Evolutionary conservation across 2,113 vertebrate species (phyloP), one percentile per base, ranked within the genome.

Genomic region (Procavia capensis): DNA sequence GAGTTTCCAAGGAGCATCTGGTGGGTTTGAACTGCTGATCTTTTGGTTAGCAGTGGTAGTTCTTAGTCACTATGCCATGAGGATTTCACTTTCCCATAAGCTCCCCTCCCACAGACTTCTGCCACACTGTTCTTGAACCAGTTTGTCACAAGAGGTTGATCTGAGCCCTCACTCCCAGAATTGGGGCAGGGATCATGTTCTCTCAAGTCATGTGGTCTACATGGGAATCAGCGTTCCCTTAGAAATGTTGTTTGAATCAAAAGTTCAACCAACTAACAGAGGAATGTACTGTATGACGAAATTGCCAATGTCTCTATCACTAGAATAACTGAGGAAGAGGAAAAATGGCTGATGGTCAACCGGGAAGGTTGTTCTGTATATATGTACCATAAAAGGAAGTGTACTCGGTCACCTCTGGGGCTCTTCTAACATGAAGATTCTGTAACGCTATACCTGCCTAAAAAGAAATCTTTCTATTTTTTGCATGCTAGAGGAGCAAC

Each of bases 211-310:
- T 5, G 3, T 17, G 17, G 22, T 66, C 64, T 10, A 5, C 6
- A 11, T 3, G 59, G 34, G 68, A 24, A 5, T 36, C 13, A 4
- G 4, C 4, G 0, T 54, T 16, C 59, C 83, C 61, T 7, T 6
- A 24, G 36, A n/a, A 41, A 34, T 14, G 7, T 22, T 8, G 36
- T 10, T 36, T 9, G 7, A 66, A 0, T 9, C n/a, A 57, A 85
- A 24, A 45, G 76, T 9, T 11, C 11, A 27, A n/a, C 8, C 25
- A 75, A 64, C 74, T 5, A 45, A 25, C 54, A 50, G 54, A 57
- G 76, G 61, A 14, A 1, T 1, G 2, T 25, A 11, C 34, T 10
- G 3, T 19, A 5, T 5, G 2, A 59, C 2, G 1, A 64, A 1
- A 54, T 6, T 8, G 24, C 36, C 29, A 45, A 27, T 7, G 16